A percentile compares a stretch with the other conserved stretches of the same genome.
Conservation (phyloP, 2,113 vertebrate genomes). For the Tor tambroides region DNA sequence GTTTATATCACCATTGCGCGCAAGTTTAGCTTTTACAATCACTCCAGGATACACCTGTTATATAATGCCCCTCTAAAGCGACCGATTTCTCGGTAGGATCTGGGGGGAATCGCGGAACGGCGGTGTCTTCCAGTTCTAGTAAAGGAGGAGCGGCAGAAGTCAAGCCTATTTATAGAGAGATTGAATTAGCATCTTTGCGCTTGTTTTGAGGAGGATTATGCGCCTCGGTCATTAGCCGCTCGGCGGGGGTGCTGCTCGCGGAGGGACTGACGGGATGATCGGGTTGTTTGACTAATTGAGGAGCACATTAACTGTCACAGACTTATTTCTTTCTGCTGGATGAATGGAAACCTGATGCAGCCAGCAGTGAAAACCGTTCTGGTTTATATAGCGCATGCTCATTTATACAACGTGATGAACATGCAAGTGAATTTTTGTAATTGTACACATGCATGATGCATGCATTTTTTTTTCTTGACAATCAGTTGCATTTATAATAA, state of each 20-base stretch:
- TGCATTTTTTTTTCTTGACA: no score
- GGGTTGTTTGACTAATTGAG: conserved; percentile 77
- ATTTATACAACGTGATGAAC: no score
- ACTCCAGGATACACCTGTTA: background rate
- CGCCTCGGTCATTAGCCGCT: conserved; percentile 74
- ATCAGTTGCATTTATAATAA: no score
- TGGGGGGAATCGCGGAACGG: background rate
- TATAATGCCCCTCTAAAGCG: background rate
- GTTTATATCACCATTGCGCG: conserved; percentile 15
- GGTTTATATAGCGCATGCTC: background rate
- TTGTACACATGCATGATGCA: no score
- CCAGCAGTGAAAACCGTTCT: background rate
- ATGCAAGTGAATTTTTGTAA: no score
- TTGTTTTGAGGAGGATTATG: conserved; percentile 82
- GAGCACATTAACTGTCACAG: conserved; percentile 67
- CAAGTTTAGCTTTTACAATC: background rate
- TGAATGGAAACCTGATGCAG: conserved; percentile 27
- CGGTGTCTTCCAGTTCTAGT: conserved; percentile 52
- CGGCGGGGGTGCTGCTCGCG: conserved; percentile 71
- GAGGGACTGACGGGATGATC: conserved; percentile 75
- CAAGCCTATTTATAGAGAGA: conserved; percentile 78
- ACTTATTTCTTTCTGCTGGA: conserved; percentile 60
- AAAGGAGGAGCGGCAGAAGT: conserved; percentile 71
- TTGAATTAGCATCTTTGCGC: conserved; percentile 79
- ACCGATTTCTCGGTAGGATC: conserved; percentile 39